Percentiles rank a stretch among this genome's conserved stretches.
Conservation (phyloP, 2,888 invertebrate genomes). For the Limulus polyphemus region DNA sequence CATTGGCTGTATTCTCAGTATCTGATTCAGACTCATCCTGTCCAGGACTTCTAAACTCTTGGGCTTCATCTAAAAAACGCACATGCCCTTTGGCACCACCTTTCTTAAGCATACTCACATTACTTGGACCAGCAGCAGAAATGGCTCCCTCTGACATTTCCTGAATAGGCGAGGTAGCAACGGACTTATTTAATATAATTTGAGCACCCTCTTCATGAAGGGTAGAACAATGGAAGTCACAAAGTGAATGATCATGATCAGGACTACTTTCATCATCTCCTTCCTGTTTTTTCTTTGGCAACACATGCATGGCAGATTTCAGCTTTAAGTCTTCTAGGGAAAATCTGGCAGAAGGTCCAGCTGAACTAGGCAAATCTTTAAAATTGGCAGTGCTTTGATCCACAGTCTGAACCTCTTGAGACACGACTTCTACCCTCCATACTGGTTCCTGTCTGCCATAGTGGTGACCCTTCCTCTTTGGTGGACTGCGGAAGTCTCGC, state of each 20-base stretch:
- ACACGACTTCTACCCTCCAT: conserved; percentile 25
- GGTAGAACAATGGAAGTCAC: conserved; percentile 91
- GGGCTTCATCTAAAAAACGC: conserved; percentile 23
- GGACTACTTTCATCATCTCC: conserved; percentile 18
- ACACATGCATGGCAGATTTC: conserved; percentile 16
- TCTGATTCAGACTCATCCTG: conserved; percentile 53
- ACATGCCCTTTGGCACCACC: conserved; percentile 25
- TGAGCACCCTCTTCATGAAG: conserved; percentile 67
- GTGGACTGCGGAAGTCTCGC: conserved; percentile 23
- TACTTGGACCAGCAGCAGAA: conserved; percentile 5
- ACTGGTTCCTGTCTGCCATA: conserved; percentile 15
- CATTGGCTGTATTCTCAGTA: conserved; percentile 83
- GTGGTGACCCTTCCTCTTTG: conserved; percentile 10
- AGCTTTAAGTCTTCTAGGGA: conserved; percentile 25
- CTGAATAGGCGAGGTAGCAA: conserved; percentile 84
- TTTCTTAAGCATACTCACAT: conserved; percentile 46
- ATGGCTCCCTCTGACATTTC: conserved; percentile 48
- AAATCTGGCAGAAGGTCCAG: conserved; percentile 21
- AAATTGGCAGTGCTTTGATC: conserved; percentile 15
- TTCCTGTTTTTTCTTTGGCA: conserved; percentile 15
- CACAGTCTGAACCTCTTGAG: conserved; percentile 21
- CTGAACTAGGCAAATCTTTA: conserved; percentile 10
- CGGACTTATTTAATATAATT: conserved; percentile 49
- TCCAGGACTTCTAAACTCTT: conserved; percentile 15
- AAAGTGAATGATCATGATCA: conserved; percentile 41